Conservation (phyloP, 1,140 invertebrate species). For the Ctenoplectra terminalis region DNA sequence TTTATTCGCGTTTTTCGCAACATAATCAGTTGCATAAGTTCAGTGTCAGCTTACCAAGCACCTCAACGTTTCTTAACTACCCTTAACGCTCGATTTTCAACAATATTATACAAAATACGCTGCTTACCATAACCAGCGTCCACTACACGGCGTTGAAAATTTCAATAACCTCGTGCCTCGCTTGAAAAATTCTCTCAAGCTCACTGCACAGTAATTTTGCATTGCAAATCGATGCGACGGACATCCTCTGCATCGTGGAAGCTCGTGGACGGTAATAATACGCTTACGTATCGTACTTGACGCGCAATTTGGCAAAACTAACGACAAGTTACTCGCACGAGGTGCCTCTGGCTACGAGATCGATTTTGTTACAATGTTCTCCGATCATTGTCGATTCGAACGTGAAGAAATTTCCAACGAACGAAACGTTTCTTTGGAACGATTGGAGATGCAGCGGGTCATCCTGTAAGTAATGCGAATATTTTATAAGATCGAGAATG, state of each 20-base stretch:
- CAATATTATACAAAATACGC: not conserved
- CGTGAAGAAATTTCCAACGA: not conserved
- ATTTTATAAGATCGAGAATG: too few species aligned
- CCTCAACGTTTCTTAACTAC: not conserved
- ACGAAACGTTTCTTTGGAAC: too few species aligned
- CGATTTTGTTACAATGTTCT: slow-evolving; percentile 1
- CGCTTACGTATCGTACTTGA: slow-evolving; percentile 5
- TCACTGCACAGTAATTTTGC: not conserved
- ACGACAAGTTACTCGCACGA: not conserved
- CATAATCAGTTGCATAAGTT: not conserved
- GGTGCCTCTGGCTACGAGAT: not conserved
- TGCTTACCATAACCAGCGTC: too few species aligned
- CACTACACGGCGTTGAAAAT: not conserved
- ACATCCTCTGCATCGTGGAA: not conserved
- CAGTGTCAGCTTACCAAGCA: not conserved
- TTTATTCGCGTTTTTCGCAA: not conserved
- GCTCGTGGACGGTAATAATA: slow-evolving; percentile 5
- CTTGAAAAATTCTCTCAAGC: not conserved
- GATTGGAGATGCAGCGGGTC: too few species aligned
- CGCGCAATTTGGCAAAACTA: slow-evolving; percentile 18
- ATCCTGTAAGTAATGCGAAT: too few species aligned
- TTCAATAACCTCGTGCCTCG: not conserved
- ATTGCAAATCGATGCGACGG: not conserved
- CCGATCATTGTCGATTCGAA: not conserved
- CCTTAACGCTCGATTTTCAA: not conserved